Evolutionary conservation across 2,888 invertebrate genomes (phyloP), one percentile per base, ranked within the genome.

Genomic region (Tipula unca): DNA sequence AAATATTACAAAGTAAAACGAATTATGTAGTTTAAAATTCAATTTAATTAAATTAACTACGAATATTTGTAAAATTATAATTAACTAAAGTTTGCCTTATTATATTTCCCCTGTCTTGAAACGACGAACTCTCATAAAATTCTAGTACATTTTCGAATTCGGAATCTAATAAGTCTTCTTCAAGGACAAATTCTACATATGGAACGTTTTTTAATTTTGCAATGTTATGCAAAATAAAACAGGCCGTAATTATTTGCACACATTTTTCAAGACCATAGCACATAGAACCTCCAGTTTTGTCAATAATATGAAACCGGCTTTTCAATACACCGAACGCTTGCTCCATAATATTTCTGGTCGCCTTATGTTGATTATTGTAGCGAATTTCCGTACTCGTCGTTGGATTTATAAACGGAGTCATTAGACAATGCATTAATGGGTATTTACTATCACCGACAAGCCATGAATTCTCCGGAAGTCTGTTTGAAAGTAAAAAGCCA

Each of bases 161-260:
- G 17, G 14, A 69, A 3, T 8, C 20, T 2, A 10, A 0, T 25
- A 6, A 3, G 0, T 17, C n/a, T 17, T 6, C 48, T 17, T 5
- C 48, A 48, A 14, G n/a, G 3, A 25, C 69, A 4, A 10, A 1
- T 25, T 69, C 6, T 8, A 69, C 6, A 69, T 69, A 8, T 36
- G 17, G 84, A 3, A 84, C 17, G n/a, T 84, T 84, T 13, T 84
- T 3, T 84, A 36, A 36, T 25, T 39, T 85, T 42, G 85, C 25
- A 10, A 85, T 48, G 29, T 85, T 85, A 29, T 48, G 48, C 29
- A 85, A 39, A 48, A 85, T 85, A 13, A 85, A 85, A 14, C 39
- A 85, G 20, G 20, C 10, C 29, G 42, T 14, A 29, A 83, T 83
- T 6, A 83, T 83, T 32, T 83, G 29, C 5, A 32, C 83, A 14